Evolutionary conservation across 2,113 vertebrate species (phyloP).

Genomic region (Nettapus auritus): DNA sequence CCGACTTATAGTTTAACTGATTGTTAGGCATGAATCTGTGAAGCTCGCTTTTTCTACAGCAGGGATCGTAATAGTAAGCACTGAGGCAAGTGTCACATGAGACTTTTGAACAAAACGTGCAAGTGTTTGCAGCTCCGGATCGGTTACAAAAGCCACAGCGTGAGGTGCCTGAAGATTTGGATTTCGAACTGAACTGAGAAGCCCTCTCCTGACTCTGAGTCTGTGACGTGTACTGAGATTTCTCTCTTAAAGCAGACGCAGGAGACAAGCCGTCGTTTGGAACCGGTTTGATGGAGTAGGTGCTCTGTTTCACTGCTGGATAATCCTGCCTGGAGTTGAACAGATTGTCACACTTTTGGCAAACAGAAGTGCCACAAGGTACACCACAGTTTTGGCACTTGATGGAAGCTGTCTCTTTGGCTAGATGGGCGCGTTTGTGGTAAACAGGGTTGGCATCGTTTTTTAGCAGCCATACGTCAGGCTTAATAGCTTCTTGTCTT

Average conservation of each 20-base stretch:
- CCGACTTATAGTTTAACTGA: conserved; percentile 94
- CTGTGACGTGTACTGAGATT: conserved; percentile 73
- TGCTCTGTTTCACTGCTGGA: conserved; percentile 76
- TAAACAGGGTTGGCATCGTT: conserved; percentile 75
- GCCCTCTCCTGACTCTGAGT: conserved; percentile 87
- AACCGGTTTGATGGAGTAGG: conserved; percentile 74
- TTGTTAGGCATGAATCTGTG: conserved; percentile 94
- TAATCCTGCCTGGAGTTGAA: conserved; percentile 71
- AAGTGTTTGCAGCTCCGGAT: conserved; percentile 90
- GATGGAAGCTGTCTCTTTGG: conserved; percentile 81
- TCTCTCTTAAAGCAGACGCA: conserved; percentile 68
- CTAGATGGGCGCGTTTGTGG: conserved; percentile 80
- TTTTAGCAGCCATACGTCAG: conserved; percentile 75
- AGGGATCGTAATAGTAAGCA: conserved; percentile 91
- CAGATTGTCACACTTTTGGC: conserved; percentile 88
- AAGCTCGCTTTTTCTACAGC: conserved; percentile 91
- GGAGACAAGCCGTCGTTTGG: conserved; percentile 67
- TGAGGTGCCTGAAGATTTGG: conserved; percentile 77
- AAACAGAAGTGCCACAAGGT: conserved; percentile 84
- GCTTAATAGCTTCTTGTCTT: conserved; percentile 80
- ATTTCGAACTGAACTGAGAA: conserved; percentile 75
- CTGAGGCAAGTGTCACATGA: conserved; percentile 92
- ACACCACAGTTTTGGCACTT: conserved; percentile 94
- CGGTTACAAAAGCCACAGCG: conserved; percentile 98
- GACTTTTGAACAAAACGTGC: conserved; percentile 96